These are phyloP conservation scores for Tipula helvola DNA, from an alignment of 2,888 invertebrate genomes.

Conservation along the genomic window DNA sequence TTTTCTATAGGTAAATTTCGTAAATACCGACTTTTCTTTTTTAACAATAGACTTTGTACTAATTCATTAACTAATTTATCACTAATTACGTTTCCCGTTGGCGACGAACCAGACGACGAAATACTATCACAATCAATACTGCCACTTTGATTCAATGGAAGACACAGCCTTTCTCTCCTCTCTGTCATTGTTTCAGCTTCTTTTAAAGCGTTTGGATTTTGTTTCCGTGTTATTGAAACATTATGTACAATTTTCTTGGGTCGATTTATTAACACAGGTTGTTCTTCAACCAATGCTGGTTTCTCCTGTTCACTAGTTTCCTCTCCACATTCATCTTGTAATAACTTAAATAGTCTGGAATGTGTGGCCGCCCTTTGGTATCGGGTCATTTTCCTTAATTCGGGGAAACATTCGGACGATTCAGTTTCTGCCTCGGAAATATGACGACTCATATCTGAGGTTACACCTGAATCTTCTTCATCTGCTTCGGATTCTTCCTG, in stretches of 20 bases:
- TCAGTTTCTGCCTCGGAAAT: slow-evolving; percentile 54
- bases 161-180: slow-evolving; percentile 39
- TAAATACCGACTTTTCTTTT: slow-evolving; percentile 41
- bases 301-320: background rate
- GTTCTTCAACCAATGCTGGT: slow-evolving; percentile 4
- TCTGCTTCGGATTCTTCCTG: slow-evolving; percentile 37
- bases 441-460: slow-evolving; percentile 52
- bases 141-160: slow-evolving; percentile 37
- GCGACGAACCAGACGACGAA: slow-evolving; percentile 40
- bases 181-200: slow-evolving; percentile 34
- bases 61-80: slow-evolving; percentile 45
- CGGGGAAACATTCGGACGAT: slow-evolving; percentile 43
- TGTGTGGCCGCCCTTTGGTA: slow-evolving; percentile 61
- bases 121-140: slow-evolving; percentile 40
- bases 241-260: slow-evolving; percentile 33
- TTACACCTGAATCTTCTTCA: slow-evolving; percentile 60
- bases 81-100: slow-evolving; percentile 36
- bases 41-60: slow-evolving; percentile 43
- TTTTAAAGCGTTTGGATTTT: slow-evolving; percentile 27
- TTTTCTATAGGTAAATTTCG: slow-evolving; percentile 44
- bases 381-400: slow-evolving; percentile 42
- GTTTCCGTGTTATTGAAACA: slow-evolving; percentile 33
- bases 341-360: slow-evolving; percentile 52
- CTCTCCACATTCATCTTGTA: slow-evolving; percentile 44
- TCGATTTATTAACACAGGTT: slow-evolving; percentile 17